Evolutionary conservation across 2,113 vertebrate genomes (phyloP), one percentile per base, ranked within the genome.

Genomic region (Synodontis membranacea): DNA sequence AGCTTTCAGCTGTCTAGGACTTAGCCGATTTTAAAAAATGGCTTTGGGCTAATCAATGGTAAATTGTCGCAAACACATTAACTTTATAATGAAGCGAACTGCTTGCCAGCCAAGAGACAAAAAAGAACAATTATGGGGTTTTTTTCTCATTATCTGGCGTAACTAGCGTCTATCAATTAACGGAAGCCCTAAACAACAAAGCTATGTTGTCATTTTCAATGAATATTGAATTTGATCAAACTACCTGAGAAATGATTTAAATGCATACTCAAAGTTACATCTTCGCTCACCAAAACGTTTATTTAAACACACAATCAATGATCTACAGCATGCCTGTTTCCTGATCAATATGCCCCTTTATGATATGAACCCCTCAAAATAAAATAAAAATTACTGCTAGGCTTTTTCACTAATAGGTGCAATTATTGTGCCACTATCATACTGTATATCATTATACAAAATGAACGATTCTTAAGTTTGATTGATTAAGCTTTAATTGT

Each of bases 31-130:
- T 42, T 42, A 75, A 75, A 75, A 83, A 84, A 75, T 64, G 72
- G 25, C 70, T 76, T 14, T n/a, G 28, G 48, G 72, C 72, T 78
- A 76, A 78, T 85, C 72, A 64, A 17, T 64, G 72, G 28, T 42
- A 62, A 34, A 76, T 76, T 62, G 75, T 84, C 83, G 34, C 72
- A 76, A 78, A 85, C 54, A 78, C 28, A 85, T 78, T 85, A 85
- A 21, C 56, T 37, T 84, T 39, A 75, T 76, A 85, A 85, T 74
- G 72, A 12, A 60, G 39, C n/a, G 6, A 76, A 85, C 25, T 37
- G n/a, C 42, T 34, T 56, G 39, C 17, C 39, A 56, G 14, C 50
- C 31, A 52, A 17, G 12, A 12, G 64, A 54, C 70, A 31, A 76
- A 74, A 76, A 75, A 11, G 28, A 58, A 60, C 37, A 60, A 44